phyloP scores from a whole-genome alignment of 2,797 vertebrate species.

The Xerus rutilus region DNA sequence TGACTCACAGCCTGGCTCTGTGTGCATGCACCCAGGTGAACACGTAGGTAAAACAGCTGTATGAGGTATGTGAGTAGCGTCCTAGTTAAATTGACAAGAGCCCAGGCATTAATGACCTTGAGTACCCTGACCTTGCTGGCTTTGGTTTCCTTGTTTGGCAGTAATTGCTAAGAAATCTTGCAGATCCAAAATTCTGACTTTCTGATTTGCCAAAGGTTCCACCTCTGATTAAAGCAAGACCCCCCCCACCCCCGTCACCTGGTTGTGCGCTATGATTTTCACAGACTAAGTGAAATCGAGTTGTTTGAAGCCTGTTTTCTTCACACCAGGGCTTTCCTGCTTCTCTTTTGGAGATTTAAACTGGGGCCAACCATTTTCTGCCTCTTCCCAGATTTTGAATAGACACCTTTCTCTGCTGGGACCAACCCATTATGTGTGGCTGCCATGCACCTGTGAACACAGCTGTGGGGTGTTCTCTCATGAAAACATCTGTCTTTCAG shows the following conservation, averaged over 20 bases:
- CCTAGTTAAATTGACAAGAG: not conserved
- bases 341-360: not conserved
- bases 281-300: not conserved
- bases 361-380: not conserved
- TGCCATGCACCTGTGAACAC: constrained; percentile 53
- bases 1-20: too few relatives aligned
- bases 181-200: not conserved
- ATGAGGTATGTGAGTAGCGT: not conserved
- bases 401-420: constrained; percentile 45
- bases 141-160: not conserved
- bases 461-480: constrained; percentile 42
- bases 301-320: not conserved
- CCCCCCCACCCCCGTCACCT: not conserved
- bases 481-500: constrained; percentile 46
- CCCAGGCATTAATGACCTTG: not conserved
- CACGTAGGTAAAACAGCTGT: not conserved
- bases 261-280: not conserved
- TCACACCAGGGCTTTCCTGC: not conserved
- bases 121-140: not conserved
- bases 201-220: not conserved
- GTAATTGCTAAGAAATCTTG: not conserved
- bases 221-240: not conserved
- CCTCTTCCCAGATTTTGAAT: not conserved
- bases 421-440: not conserved
- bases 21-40: too few relatives aligned